Base-by-base conservation (phyloP, 2,797 vertebrate species). In the Gallinago nigripennis region DNA sequence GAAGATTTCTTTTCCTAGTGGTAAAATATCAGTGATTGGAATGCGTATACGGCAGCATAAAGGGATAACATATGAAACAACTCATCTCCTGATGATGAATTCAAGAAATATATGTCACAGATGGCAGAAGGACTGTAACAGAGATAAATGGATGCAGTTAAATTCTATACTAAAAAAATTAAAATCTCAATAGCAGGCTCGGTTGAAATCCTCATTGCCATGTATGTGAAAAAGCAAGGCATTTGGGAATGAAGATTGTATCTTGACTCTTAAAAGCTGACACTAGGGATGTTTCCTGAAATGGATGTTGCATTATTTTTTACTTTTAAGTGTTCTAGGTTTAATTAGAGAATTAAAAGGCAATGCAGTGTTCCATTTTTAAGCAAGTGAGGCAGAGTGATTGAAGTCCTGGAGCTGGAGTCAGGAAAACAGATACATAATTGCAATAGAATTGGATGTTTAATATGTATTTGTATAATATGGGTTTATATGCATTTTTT, bases 21-120 rank as follows among this genome's bases (percentile, higher is more conserved):
- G 51, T 91, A 77, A 92, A 96, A 64, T 90, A 90, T 70, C 80
- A 80, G 66, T 76, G 68, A 91, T 43, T 94, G 71, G 68, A 82
- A 93, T 89, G 75, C 48, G 50, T 53, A n/a, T 82, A 24, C 5
- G 3, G n/a, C 39, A 77, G 78, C 30, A 30, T 66, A 64, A 91
- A 94, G 77, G 57, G 25, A 43, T 84, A 66, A 77, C 60, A 66
- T 57, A 65, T 46, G 82, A 96, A 94, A 95, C 28, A 72, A 90
- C 66, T 86, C 9, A 56, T 82, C 60, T 82, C 50, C 53, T 79
- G 92, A 84, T 63, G 73, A 91, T 28, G 56, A 92, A 90, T 57
- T 90, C 20, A 60, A 73, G 87, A 91, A 86, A 90, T 86, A 57
- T 68, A 43, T 82, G 81, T 79, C 63, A 77, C 46, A 63, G 86